Evolutionary conservation across 2,888 invertebrate genomes (phyloP).

Genomic region (Monopis laevigella): DNA sequence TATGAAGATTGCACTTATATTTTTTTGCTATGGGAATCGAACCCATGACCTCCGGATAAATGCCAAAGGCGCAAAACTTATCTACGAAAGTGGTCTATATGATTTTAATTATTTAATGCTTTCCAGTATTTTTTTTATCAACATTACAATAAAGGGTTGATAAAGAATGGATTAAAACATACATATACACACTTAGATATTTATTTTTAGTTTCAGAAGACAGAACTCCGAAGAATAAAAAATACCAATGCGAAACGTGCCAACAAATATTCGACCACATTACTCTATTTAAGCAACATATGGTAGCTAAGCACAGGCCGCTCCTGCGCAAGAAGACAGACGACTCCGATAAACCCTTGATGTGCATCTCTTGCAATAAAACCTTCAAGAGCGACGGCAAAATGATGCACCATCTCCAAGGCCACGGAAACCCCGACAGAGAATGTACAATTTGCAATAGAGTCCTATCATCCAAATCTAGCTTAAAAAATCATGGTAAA

Average conservation of each 20-base stretch:
- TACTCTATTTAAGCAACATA: slow-evolving; percentile 40
- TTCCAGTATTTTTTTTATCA: too few relatives aligned
- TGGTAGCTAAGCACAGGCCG: slow-evolving; percentile 32
- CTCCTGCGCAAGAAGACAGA: slow-evolving; percentile 9
- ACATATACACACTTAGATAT: too few relatives aligned
- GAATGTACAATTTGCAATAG: slow-evolving; percentile 53
- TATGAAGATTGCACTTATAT: too few relatives aligned
- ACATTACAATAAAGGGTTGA: too few relatives aligned
- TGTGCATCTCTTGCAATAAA: slow-evolving; percentile 46
- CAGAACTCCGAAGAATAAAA: slow-evolving; percentile 29
- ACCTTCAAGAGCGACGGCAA: slow-evolving; percentile 41
- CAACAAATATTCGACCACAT: slow-evolving; percentile 47
- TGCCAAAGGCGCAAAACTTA: too few relatives aligned
- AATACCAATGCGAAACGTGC: slow-evolving; percentile 53
- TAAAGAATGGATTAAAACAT: too few relatives aligned
- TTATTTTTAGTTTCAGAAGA: too few relatives aligned
- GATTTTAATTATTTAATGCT: too few relatives aligned
- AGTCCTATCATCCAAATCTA: slow-evolving; percentile 54
- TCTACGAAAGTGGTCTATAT: too few relatives aligned
- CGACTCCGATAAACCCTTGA: too few relatives aligned
- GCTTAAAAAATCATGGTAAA: slow-evolving; percentile 44
- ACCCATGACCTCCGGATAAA: too few relatives aligned
- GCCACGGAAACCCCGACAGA: slow-evolving; percentile 52
- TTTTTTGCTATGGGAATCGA: too few relatives aligned
- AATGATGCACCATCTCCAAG: slow-evolving; percentile 42